Percentiles rank a stretch among this genome's conserved stretches.
Evolutionary conservation across 2,888 invertebrate genomes (phyloP).

Genomic region (Acanthopleura granulata): DNA sequence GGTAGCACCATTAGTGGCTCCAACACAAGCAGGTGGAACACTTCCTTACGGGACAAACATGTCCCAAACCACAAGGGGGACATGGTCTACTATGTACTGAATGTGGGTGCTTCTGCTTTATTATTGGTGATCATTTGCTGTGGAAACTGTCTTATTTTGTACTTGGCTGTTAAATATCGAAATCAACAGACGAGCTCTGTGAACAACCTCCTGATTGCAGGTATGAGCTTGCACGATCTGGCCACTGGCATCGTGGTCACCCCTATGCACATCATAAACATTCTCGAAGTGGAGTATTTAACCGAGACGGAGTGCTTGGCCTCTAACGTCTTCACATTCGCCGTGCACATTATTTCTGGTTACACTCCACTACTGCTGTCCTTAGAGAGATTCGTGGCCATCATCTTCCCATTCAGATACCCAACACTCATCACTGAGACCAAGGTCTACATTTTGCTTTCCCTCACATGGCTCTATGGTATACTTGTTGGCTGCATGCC

Average conservation of each 20-base stretch:
- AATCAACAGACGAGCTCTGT: background rate
- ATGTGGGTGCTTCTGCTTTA: background rate
- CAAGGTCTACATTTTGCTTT: background rate
- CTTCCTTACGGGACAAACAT: too few species aligned
- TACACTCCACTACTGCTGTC: constrained; percentile 2
- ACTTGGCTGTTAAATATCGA: constrained; percentile 3
- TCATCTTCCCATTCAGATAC: background rate
- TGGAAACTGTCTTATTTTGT: constrained; percentile 6
- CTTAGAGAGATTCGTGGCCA: constrained; percentile 8
- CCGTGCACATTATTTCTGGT: background rate
- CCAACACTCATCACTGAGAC: background rate
- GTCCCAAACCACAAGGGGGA: too few species aligned
- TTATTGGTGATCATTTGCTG: background rate
- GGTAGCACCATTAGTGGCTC: too few species aligned
- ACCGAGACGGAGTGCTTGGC: background rate
- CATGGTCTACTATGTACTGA: background rate
- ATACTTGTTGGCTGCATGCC: constrained; percentile 6
- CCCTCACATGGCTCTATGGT: background rate
- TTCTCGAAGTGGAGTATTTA: background rate
- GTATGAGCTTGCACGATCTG: constrained; percentile 7
- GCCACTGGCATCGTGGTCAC: background rate
- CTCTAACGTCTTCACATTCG: background rate
- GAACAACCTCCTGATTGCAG: background rate
- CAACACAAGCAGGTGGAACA: too few species aligned
- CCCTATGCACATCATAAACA: background rate